Evolutionary conservation across 2,113 vertebrate genomes (phyloP), one percentile per base, ranked within the genome.

Genomic region (Hassar affinis): DNA sequence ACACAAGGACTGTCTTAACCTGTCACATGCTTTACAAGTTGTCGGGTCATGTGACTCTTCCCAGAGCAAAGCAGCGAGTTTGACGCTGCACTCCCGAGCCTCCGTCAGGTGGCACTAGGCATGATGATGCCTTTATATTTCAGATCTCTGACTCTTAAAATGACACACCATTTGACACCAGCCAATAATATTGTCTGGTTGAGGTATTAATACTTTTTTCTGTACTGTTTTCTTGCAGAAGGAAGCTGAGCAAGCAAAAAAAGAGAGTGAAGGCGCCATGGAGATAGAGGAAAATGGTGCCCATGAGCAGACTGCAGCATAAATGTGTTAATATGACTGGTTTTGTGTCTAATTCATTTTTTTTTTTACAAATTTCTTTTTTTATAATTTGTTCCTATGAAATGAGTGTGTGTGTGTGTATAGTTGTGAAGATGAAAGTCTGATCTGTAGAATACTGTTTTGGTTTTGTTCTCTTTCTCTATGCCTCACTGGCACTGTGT

Each of bases 301-400:
- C 3, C 90, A 90, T 27, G 91, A 88, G 51, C 93, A 94, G 91
- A 91, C 90, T 84, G 92, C 87, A 90, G 87, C 78, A 77, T 92
- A 88, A 90, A 86, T 90, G 85, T 71, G 69, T 85, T 88, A 81
- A 69, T 78, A 80, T 79, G 83, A 78, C 35, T 71, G 35, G 64
- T 61, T 78, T 54, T 88, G 38, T 86, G 87, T 49, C 74, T 6
- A 0, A 85, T 87, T 90, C 87, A 88, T 47, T 25, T 10, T 17
- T 1, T 30, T 62, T 33, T 88, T 52, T n/a, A 1, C 2, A 7
- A 1, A n/a, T n/a, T n/a, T n/a, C n/a, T n/a, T 18, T 33, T 64
- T 49, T 71, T 77, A 69, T 22, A 76, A 78, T 85, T 80, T 89
- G 84, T 88, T 71, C 33, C 52, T 45, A 35, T 66, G 74, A 83